A percentile compares a stretch with the other conserved stretches of the same genome.
Conservation (phyloP, 1,140 invertebrate species). For the Gryllus bimaculatus region DNA sequence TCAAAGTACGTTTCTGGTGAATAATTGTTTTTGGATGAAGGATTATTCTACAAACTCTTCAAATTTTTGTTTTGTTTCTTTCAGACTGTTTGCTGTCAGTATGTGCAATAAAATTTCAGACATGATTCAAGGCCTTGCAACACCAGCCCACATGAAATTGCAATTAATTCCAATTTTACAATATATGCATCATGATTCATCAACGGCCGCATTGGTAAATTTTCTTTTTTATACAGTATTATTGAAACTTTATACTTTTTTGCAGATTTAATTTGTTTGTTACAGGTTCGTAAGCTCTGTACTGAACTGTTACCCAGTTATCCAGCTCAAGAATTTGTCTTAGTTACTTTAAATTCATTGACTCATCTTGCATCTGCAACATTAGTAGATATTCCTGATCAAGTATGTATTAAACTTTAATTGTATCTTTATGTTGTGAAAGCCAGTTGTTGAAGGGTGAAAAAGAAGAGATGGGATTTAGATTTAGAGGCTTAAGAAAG, state of each 20-base stretch:
- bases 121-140: slow-evolving; percentile 88
- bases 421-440: neutral
- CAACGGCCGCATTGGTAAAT: slow-evolving; percentile 66
- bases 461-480: no score
- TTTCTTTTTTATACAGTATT: slow-evolving; percentile 28
- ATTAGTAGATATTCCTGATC: slow-evolving; percentile 81
- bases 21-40: neutral
- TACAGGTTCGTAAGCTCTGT: slow-evolving; percentile 60
- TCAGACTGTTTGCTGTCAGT: slow-evolving; percentile 83
- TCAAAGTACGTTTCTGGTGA: slow-evolving; percentile 55
- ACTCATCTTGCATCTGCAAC: slow-evolving; percentile 80
- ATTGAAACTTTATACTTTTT: no score
- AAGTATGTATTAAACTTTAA: slow-evolving; percentile 44
- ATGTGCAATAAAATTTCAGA: slow-evolving; percentile 92
- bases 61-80: slow-evolving; percentile 18
- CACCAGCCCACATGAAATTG: slow-evolving; percentile 83
- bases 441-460: no score
- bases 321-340: slow-evolving; percentile 78
- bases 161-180: slow-evolving; percentile 83
- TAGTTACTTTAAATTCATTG: slow-evolving; percentile 76
- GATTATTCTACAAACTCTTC: neutral
- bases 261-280: slow-evolving; percentile 21
- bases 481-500: no score
- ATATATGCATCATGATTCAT: slow-evolving; percentile 88
- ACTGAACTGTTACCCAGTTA: slow-evolving; percentile 74